A percentile compares a stretch with the other conserved stretches of the same genome.
phyloP scores from a whole-genome alignment of 2,888 invertebrate species.

The Marasmarcha lunaedactyla region DNA sequence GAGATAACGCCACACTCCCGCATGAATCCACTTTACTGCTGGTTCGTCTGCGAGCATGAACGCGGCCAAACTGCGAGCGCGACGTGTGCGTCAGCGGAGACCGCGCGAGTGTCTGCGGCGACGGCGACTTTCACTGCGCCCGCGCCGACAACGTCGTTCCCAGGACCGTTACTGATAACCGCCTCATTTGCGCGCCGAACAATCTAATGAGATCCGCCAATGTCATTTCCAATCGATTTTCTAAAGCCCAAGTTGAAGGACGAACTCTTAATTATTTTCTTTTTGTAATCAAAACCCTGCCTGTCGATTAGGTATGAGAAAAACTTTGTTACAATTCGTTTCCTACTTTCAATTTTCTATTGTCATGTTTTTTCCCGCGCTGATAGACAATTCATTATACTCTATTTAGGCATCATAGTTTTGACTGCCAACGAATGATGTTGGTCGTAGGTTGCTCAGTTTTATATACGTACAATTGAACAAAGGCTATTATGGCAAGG shows the following conservation, averaged over 20 bases:
- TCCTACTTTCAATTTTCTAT: no score
- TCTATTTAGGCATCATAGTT: no score
- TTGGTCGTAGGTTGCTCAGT: no score
- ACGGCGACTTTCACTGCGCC: constrained; percentile 64
- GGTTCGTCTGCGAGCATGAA: constrained; percentile 20
- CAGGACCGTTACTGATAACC: constrained; percentile 46
- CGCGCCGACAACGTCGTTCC: constrained; percentile 26
- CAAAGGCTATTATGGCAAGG: no score
- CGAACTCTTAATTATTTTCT: no score
- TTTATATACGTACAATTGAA: no score
- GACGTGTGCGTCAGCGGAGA: constrained; percentile 44
- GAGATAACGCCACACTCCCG: constrained; percentile 27
- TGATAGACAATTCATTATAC: no score
- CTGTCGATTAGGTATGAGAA: no score
- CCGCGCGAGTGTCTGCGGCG: constrained; percentile 52
- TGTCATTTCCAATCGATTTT: background rate
- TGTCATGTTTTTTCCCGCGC: no score
- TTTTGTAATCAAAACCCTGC: no score
- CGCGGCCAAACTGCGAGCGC: constrained; percentile 1
- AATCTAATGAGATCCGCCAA: background rate
- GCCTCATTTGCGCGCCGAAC: background rate
- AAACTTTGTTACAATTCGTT: no score
- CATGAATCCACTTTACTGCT: constrained; percentile 14
- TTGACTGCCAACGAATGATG: no score
- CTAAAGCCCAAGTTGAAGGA: background rate